Evolutionary conservation across 1,140 invertebrate genomes (phyloP).

Genomic region (Aphidius gifuensis): DNA sequence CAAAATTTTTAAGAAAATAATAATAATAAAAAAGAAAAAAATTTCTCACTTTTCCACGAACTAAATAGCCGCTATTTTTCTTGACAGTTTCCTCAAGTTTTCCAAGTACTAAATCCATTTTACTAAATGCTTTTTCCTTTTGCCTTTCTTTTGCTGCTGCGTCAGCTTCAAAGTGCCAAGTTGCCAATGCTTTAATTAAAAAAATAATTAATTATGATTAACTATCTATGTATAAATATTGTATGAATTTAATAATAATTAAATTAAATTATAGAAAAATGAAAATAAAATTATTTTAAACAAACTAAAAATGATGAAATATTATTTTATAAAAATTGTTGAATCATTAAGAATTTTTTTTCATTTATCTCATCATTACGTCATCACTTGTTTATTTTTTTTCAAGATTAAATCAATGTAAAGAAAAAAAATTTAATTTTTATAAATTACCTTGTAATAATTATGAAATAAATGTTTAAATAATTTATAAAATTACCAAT

Average conservation of each 20-base stretch:
- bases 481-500: slow-evolving; percentile 28
- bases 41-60: slow-evolving; percentile 50
- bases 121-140: slow-evolving; percentile 35
- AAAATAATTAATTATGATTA: not conserved
- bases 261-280: too few relatives aligned
- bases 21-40: slow-evolving; percentile 3
- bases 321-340: not conserved
- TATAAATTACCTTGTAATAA: too few relatives aligned
- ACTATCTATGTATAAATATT: not conserved
- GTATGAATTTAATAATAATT: too few relatives aligned
- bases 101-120: slow-evolving; percentile 44
- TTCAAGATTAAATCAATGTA: too few relatives aligned
- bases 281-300: too few relatives aligned
- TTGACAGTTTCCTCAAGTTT: slow-evolving; percentile 52
- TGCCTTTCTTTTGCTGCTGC: slow-evolving; percentile 31
- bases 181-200: slow-evolving; percentile 18
- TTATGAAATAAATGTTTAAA: not conserved
- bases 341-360: not conserved
- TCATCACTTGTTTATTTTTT: too few relatives aligned
- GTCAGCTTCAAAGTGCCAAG: slow-evolving; percentile 36
- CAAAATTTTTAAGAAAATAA: not conserved
- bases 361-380: not conserved
- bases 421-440: too few relatives aligned
- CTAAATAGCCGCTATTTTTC: slow-evolving; percentile 52
- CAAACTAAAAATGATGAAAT: too few relatives aligned